Evolutionary conservation across 1,140 invertebrate genomes (phyloP).

Genomic region (Drosophila funebris): DNA sequence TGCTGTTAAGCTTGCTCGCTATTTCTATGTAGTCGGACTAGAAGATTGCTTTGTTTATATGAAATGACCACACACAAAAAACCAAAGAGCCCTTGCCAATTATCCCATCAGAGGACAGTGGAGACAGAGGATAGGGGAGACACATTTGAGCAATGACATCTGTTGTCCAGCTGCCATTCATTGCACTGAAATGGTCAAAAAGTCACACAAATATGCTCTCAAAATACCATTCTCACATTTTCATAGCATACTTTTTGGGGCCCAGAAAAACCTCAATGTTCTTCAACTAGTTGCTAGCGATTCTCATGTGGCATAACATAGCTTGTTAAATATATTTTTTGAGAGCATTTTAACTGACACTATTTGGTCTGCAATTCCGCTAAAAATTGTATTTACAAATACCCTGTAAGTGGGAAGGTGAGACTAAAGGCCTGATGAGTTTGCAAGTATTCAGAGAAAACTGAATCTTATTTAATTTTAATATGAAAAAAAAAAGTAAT

Average conservation of each 20-base stretch:
- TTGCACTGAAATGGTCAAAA: slow-evolving; percentile 20
- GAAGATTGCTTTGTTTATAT: slow-evolving; percentile 22
- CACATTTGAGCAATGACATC: slow-evolving; percentile 20
- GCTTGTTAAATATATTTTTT: slow-evolving; percentile 16
- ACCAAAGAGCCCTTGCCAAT: slow-evolving; percentile 41
- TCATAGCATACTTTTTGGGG: slow-evolving; percentile 34
- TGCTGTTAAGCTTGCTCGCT: slow-evolving; percentile 58
- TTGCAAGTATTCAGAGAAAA: too few species aligned
- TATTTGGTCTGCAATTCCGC: slow-evolving; percentile 12
- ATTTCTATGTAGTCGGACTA: slow-evolving; percentile 11
- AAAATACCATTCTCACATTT: slow-evolving; percentile 1
- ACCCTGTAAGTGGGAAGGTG: slow-evolving; percentile 2
- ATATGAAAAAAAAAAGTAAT: too few species aligned
- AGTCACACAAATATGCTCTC: slow-evolving; percentile 16
- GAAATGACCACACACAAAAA: neutral
- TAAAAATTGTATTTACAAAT: slow-evolving; percentile 6
- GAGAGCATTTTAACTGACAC: slow-evolving; percentile 8
- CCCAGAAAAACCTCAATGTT: slow-evolving; percentile 1
- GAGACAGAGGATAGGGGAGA: neutral
- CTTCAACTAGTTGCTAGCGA: slow-evolving; percentile 7
- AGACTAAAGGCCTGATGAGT: too few species aligned
- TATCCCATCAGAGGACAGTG: slow-evolving; percentile 31
- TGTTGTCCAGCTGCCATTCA: slow-evolving; percentile 16
- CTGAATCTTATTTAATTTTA: too few species aligned
- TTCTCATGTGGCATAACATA: slow-evolving; percentile 1